A percentile compares a stretch with the other conserved stretches of the same genome.
Evolutionary conservation across 1,140 invertebrate genomes (phyloP).

Genomic region (Thaumetopoea pityocampa): DNA sequence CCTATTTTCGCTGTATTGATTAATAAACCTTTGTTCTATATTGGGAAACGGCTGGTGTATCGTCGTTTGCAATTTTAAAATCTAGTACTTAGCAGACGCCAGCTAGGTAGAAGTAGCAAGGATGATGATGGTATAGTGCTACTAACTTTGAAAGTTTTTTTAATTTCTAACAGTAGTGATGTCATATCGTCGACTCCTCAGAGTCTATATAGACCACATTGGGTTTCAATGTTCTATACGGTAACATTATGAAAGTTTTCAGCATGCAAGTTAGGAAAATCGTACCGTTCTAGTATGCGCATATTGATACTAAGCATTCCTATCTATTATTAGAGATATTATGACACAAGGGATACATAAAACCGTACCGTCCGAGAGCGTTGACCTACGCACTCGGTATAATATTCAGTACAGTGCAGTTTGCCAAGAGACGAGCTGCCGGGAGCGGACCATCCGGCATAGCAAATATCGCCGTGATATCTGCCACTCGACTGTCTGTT

Average conservation of each 20-base stretch:
- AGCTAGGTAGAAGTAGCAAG: no score
- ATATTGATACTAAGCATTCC: constrained; percentile 61
- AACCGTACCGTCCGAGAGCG: constrained; percentile 59
- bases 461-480: constrained; percentile 44
- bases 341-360: constrained; percentile 73
- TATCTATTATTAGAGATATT: constrained; percentile 73
- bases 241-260: constrained; percentile 27
- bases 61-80: no score
- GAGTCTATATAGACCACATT: no score
- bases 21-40: constrained; percentile 19
- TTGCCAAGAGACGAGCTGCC: constrained; percentile 62
- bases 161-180: no score
- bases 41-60: constrained; percentile 22
- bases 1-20: constrained; percentile 20
- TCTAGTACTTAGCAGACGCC: no score
- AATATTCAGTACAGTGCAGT: constrained; percentile 70
- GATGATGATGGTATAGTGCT: no score
- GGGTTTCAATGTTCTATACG: constrained; percentile 24
- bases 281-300: constrained; percentile 49
- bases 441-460: constrained; percentile 49
- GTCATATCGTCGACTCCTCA: no score
- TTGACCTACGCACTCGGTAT: constrained; percentile 69
- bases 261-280: constrained; percentile 40
- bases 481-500: constrained; percentile 39
- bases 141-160: no score